Evolutionary conservation across 2,888 invertebrate genomes (phyloP).

Genomic region (Pogonocherus hispidulus): DNA sequence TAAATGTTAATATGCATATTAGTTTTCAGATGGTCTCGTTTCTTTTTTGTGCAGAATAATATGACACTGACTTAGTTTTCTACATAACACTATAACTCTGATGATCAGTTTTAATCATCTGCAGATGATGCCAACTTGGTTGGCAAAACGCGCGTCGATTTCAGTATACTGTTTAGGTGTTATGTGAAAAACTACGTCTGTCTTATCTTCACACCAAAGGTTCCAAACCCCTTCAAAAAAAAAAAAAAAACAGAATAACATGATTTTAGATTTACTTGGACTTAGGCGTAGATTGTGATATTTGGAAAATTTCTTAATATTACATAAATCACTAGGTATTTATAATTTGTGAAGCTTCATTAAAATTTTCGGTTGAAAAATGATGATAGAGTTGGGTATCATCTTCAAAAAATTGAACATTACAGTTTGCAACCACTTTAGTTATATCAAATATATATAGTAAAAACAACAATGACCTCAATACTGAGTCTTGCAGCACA

Average conservation of each 20-base stretch:
- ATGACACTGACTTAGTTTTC: too few relatives aligned
- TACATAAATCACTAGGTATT: not conserved
- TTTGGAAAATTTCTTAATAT: not conserved
- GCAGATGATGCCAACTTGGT: too few relatives aligned
- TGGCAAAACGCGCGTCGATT: too few relatives aligned
- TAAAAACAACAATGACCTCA: constrained; percentile 2
- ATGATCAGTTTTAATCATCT: too few relatives aligned
- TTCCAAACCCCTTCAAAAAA: too few relatives aligned
- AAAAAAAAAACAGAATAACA: too few relatives aligned
- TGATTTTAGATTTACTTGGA: constrained; percentile 7
- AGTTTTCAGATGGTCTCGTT: not conserved
- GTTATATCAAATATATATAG: constrained; percentile 4
- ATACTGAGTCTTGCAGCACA: constrained; percentile 4
- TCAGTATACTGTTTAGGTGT: too few relatives aligned
- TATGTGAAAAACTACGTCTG: too few relatives aligned
- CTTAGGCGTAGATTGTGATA: constrained; percentile 2
- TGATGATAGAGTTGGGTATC: constrained; percentile 10
- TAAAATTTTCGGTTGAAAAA: too few relatives aligned
- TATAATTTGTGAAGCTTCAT: too few relatives aligned
- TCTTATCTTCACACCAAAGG: too few relatives aligned
- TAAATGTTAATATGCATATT: not conserved
- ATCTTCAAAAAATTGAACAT: constrained; percentile 14
- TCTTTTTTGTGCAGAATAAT: not conserved
- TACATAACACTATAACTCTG: too few relatives aligned
- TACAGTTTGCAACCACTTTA: not conserved